These are phyloP conservation scores for Microdon myrmicae DNA, from an alignment of 2,888 invertebrate genomes.

Conservation along the genomic window DNA sequence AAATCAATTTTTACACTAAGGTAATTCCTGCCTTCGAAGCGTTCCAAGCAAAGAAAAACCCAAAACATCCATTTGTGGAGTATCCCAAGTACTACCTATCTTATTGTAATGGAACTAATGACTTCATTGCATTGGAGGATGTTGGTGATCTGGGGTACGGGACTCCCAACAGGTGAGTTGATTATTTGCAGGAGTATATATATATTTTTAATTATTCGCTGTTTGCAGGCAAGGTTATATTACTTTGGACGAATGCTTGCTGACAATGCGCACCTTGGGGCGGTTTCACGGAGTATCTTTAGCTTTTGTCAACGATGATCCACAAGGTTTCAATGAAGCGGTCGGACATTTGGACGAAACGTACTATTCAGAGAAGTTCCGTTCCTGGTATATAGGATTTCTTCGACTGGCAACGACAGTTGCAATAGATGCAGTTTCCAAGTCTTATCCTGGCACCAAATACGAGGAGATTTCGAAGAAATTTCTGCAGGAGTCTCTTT, in stretches of 20 bases:
- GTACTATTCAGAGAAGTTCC: slow-evolving; percentile 70
- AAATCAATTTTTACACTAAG: slow-evolving; percentile 73
- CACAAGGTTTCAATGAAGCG: slow-evolving; percentile 68
- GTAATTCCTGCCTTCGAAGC: slow-evolving; percentile 61
- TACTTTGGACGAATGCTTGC: slow-evolving; percentile 68
- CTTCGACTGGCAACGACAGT: slow-evolving; percentile 69
- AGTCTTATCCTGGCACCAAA: slow-evolving; percentile 71
- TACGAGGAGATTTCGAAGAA: slow-evolving; percentile 71
- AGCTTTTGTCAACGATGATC: slow-evolving; percentile 71
- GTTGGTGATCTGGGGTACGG: slow-evolving; percentile 67
- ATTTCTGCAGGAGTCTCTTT: slow-evolving; percentile 69
- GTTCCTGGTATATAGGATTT: slow-evolving; percentile 71
- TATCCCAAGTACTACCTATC: slow-evolving; percentile 68
- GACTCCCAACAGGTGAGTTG: slow-evolving; percentile 62
- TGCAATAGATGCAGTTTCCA: slow-evolving; percentile 73
- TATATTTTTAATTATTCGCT: background rate
- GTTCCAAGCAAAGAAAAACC: slow-evolving; percentile 58
- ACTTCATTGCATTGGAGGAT: slow-evolving; percentile 71
- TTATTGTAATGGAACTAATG: slow-evolving; percentile 69
- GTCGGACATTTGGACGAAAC: slow-evolving; percentile 68
- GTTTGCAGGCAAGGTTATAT: slow-evolving; percentile 68
- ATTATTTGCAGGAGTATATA: background rate
- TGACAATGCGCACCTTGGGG: slow-evolving; percentile 70
- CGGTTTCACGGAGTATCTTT: slow-evolving; percentile 72
- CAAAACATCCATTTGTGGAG: slow-evolving; percentile 69